These are phyloP conservation scores for Meiosimyza platycephala DNA, from an alignment of 2,888 invertebrate species.

Conservation along the genomic window DNA sequence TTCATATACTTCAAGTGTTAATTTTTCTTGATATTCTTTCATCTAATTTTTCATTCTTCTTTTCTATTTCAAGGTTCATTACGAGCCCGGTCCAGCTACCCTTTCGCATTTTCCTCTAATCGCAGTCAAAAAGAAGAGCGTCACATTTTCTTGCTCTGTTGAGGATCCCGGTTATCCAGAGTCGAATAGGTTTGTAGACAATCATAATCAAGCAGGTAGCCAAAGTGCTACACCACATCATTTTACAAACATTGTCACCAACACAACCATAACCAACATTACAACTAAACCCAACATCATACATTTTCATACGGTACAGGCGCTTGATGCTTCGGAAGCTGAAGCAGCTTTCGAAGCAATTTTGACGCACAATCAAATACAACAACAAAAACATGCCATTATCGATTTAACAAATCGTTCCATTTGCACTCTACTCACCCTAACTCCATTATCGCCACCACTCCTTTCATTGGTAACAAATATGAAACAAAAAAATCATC, in stretches of 20 bases:
- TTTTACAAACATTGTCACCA: background rate
- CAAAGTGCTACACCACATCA: slow-evolving; percentile 24
- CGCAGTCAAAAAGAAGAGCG: slow-evolving; percentile 84
- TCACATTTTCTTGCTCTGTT: slow-evolving; percentile 86
- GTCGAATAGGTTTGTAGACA: slow-evolving; percentile 64
- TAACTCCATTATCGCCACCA: slow-evolving; percentile 59
- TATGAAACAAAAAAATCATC: background rate
- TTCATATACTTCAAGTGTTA: no score
- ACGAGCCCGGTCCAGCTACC: slow-evolving; percentile 87
- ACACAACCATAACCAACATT: slow-evolving; percentile 39
- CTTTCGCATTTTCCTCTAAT: slow-evolving; percentile 79
- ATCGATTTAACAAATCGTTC: slow-evolving; percentile 63
- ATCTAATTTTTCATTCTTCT: no score
- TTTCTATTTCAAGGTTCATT: slow-evolving; percentile 57
- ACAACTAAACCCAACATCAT: slow-evolving; percentile 38
- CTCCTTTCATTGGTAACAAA: slow-evolving; percentile 25
- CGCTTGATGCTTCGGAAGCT: slow-evolving; percentile 57
- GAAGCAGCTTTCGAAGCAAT: slow-evolving; percentile 61
- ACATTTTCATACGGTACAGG: slow-evolving; percentile 59
- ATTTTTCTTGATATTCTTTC: no score
- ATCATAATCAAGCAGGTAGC: slow-evolving; percentile 37
- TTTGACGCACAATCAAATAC: slow-evolving; percentile 53
- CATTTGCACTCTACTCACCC: slow-evolving; percentile 62
- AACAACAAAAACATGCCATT: slow-evolving; percentile 54
- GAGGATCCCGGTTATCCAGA: slow-evolving; percentile 86